Conservation (phyloP, 2,113 vertebrate species). For the Myanophis thanlyinensis region DNA sequence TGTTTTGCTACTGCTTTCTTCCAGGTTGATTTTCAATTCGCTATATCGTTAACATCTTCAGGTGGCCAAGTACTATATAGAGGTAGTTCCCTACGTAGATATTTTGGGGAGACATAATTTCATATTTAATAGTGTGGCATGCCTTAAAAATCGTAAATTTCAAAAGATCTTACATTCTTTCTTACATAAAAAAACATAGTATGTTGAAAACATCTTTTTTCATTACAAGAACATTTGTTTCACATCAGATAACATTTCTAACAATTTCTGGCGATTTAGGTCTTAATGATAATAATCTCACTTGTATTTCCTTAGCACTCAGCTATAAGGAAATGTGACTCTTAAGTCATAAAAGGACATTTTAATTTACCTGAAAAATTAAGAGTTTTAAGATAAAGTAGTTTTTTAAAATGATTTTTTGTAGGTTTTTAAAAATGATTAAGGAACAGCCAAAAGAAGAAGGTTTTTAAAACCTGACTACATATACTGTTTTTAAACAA, state of each 20-base stretch:
- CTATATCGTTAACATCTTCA: background rate
- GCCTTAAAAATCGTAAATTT: background rate
- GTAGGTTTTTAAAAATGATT: no score
- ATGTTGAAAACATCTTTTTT: background rate
- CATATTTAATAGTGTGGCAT: background rate
- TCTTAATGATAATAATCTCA: background rate
- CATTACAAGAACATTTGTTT: background rate
- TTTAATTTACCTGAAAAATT: background rate
- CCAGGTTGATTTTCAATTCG: background rate
- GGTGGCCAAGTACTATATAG: background rate
- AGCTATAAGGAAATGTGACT: background rate
- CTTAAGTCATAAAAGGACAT: background rate
- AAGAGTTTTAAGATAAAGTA: background rate
- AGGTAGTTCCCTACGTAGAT: background rate
- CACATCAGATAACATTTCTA: background rate
- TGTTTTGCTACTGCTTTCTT: background rate
- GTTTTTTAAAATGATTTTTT: background rate
- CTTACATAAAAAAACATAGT: background rate
- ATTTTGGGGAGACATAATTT: background rate
- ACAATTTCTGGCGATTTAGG: background rate
- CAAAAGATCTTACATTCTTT: background rate
- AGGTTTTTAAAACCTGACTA: background rate
- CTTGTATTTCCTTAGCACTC: background rate
- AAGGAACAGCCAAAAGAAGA: no score
- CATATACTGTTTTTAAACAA: background rate